phyloP scores from a whole-genome alignment of 2,797 vertebrate species.

The Channallabes apus region DNA sequence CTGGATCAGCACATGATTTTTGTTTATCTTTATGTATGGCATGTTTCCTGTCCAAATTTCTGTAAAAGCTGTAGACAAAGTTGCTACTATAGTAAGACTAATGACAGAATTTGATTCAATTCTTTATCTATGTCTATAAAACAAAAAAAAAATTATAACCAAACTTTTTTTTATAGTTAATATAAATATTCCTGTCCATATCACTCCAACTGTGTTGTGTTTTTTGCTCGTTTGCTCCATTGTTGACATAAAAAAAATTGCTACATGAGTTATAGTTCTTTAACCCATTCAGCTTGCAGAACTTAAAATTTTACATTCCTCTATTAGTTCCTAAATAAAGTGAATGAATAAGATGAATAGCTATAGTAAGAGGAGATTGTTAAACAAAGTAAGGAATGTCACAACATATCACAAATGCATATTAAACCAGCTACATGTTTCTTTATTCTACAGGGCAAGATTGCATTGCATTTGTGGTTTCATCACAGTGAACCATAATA shows the following conservation, averaged over 20 bases:
- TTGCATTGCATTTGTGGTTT: conserved; percentile 7
- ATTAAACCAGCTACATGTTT: not conserved
- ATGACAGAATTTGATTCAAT: not conserved
- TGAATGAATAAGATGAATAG: not conserved
- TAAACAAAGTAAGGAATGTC: conserved; percentile 6
- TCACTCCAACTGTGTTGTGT: not conserved
- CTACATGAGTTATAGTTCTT: not conserved
- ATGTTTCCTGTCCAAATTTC: no score
- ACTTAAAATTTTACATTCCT: not conserved
- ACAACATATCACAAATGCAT: not conserved
- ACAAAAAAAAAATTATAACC: not conserved
- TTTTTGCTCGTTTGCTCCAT: not conserved
- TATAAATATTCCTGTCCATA: not conserved
- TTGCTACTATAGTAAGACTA: not conserved
- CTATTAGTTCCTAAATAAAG: not conserved
- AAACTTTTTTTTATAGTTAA: not conserved
- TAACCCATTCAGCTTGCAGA: not conserved
- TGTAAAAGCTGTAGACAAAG: not conserved
- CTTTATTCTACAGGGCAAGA: not conserved
- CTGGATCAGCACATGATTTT: no score
- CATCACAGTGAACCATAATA: not conserved
- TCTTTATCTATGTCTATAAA: not conserved
- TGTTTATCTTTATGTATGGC: not conserved
- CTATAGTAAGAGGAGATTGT: not conserved
- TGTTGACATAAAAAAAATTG: not conserved